A percentile compares a stretch with the other conserved stretches of the same genome.
phyloP scores from a whole-genome alignment of 1,140 invertebrate species.

The Anagrus nilaparvatae region DNA sequence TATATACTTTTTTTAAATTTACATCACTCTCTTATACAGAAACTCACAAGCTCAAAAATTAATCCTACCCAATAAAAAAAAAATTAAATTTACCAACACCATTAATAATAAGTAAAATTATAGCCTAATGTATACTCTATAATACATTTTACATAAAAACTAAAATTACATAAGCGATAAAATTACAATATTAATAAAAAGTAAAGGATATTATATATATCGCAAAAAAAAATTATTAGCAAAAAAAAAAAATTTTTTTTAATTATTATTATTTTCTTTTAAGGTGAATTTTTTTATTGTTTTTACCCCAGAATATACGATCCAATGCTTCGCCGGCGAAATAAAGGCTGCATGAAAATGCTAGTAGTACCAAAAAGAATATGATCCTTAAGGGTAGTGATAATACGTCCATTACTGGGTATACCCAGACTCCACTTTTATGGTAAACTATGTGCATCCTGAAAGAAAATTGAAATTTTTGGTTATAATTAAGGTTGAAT shows the following conservation, averaged over 20 bases:
- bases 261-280: constrained; percentile 33
- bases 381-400: constrained; percentile 55
- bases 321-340: constrained; percentile 60
- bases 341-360: constrained; percentile 52
- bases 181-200: constrained; percentile 9
- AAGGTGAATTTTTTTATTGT: constrained; percentile 37
- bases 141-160: constrained; percentile 2
- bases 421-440: constrained; percentile 72
- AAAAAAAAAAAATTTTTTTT: constrained; percentile 23
- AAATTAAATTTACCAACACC: too few species aligned
- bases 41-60: too few species aligned
- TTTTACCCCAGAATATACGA: constrained; percentile 59
- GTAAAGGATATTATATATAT: constrained; percentile 31
- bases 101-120: too few species aligned
- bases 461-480: constrained; percentile 20
- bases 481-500: background rate
- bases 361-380: constrained; percentile 57
- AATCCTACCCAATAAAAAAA: too few species aligned
- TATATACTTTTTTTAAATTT: too few species aligned
- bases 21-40: too few species aligned
- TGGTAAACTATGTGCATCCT: constrained; percentile 65
- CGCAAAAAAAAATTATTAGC: constrained; percentile 19
- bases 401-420: constrained; percentile 70
- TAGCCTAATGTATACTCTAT: too few species aligned
- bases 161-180: constrained; percentile 1